A percentile compares a stretch with the other conserved stretches of the same genome.
Evolutionary conservation across 53 echinoderm and acorn worm genomes (phyloP).

Genomic region (Apostichopus leukothele): DNA sequence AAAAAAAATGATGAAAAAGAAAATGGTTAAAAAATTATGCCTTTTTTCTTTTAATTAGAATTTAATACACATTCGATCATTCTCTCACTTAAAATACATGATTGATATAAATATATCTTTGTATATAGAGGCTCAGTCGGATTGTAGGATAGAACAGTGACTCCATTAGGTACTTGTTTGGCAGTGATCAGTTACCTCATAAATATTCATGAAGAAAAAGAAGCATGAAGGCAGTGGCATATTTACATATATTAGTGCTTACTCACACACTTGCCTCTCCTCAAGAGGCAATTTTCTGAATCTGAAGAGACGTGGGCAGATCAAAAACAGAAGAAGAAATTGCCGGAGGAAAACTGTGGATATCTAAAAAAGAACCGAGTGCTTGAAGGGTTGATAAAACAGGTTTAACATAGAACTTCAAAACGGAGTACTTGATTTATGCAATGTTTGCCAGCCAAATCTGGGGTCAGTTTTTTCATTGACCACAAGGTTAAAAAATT

Average conservation of each 20-base stretch:
- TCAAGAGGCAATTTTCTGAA: constrained; percentile 28
- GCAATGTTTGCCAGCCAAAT: not conserved
- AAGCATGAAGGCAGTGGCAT: constrained; percentile 32
- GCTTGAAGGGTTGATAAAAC: not conserved
- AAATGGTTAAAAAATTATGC: not conserved
- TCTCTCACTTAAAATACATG: not conserved
- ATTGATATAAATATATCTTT: not conserved
- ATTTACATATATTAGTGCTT: constrained; percentile 47
- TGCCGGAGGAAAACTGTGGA: constrained; percentile 2
- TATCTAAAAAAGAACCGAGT: not conserved
- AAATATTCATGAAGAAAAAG: constrained; percentile 24
- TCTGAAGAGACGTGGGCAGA: constrained; percentile 8
- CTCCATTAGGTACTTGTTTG: constrained; percentile 14
- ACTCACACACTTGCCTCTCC: constrained; percentile 39
- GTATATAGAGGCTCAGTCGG: not conserved
- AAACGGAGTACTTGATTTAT: not conserved
- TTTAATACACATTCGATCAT: not conserved
- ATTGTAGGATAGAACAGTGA: not conserved
- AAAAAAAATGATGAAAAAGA: not conserved
- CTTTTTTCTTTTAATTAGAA: no score
- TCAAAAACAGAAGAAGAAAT: constrained; percentile 12
- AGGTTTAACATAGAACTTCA: not conserved
- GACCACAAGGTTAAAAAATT: not conserved
- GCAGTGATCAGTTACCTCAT: constrained; percentile 17
- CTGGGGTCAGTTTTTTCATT: not conserved